Evolutionary conservation across 2,113 vertebrate species (phyloP).

Genomic region (Saguinus imperator): DNA sequence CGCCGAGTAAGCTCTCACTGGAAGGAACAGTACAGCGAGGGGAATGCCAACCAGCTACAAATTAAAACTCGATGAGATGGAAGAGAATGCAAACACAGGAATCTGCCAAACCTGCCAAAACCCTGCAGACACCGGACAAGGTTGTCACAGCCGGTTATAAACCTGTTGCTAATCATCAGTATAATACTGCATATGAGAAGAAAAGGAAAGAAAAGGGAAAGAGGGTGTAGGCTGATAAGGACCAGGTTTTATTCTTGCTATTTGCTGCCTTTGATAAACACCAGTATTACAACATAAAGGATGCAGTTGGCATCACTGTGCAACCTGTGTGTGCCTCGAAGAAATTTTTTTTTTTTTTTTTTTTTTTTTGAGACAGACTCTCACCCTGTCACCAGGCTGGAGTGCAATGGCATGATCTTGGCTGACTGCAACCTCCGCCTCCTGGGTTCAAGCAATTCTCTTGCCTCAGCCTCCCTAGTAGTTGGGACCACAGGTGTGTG

Average conservation of each 20-base stretch:
- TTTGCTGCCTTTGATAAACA: conserved; percentile 25
- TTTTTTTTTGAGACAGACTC: too few relatives aligned
- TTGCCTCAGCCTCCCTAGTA: too few relatives aligned
- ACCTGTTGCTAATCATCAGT: background rate
- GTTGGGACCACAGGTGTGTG: too few relatives aligned
- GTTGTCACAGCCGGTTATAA: background rate
- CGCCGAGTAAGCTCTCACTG: background rate
- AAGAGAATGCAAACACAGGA: background rate
- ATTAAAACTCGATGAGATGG: background rate
- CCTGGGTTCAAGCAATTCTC: too few relatives aligned
- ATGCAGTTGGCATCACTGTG: background rate
- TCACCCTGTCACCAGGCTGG: too few relatives aligned
- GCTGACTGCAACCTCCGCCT: too few relatives aligned
- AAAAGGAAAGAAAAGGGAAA: background rate
- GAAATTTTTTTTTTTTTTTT: background rate
- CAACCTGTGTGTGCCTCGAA: background rate
- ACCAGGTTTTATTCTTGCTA: background rate
- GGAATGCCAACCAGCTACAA: background rate
- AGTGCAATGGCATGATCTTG: too few relatives aligned
- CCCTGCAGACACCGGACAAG: background rate
- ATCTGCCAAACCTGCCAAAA: background rate
- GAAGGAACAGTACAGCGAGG: background rate
- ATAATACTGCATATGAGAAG: background rate
- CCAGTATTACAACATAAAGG: background rate
- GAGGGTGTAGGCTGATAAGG: background rate